Conservation (phyloP, 2,797 vertebrate genomes). For the Chelonia mydas region DNA sequence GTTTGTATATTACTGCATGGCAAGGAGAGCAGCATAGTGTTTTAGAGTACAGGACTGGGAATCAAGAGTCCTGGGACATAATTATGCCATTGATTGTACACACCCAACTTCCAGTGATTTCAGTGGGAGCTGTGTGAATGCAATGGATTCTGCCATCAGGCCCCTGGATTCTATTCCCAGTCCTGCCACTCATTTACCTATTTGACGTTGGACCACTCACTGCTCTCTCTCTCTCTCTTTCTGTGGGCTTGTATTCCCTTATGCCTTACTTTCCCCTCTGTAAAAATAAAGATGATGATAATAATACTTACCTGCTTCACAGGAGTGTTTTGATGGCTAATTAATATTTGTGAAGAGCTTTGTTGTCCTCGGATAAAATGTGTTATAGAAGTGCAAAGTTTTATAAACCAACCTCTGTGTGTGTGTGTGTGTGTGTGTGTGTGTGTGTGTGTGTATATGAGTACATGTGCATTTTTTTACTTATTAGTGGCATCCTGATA, state of each 20-base stretch:
- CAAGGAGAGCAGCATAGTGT: not conserved
- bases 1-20: not conserved
- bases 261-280: not conserved
- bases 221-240: not conserved
- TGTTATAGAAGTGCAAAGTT: not conserved
- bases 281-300: not conserved
- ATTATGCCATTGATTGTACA: no score
- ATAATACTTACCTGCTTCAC: not conserved
- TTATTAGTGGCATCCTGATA: not conserved
- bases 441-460: not conserved
- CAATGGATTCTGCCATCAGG: not conserved
- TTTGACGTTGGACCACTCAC: not conserved
- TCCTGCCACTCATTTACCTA: not conserved
- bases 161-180: no score
- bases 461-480: accelerated
- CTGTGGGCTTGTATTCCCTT: not conserved
- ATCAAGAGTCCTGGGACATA: not conserved
- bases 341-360: not conserved
- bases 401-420: not conserved
- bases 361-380: not conserved
- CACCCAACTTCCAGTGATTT: not conserved
- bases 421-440: no score
- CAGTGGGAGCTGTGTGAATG: no score
- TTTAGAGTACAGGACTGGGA: not conserved
- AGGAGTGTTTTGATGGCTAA: not conserved